Percentiles rank a stretch among this genome's conserved stretches.
phyloP scores from a whole-genome alignment of 2,888 invertebrate species.

The Oeneis ivallda region DNA sequence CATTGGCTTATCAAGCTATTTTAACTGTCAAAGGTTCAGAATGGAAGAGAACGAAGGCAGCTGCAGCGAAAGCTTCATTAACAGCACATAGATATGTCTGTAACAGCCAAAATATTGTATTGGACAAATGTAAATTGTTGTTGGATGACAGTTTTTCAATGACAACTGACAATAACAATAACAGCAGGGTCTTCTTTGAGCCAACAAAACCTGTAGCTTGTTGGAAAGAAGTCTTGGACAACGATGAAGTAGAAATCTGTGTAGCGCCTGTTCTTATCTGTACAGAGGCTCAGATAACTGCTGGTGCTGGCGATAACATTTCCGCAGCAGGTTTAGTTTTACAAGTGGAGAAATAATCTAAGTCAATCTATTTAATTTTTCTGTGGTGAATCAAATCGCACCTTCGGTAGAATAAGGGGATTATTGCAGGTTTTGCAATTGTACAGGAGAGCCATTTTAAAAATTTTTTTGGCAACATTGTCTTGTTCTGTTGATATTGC shows the following conservation, averaged over 20 bases:
- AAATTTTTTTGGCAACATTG: too few relatives aligned
- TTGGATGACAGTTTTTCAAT: conserved; percentile 93
- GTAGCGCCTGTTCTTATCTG: conserved; percentile 93
- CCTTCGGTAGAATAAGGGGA: too few relatives aligned
- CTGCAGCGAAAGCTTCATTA: conserved; percentile 91
- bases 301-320: conserved; percentile 93
- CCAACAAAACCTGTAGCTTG: conserved; percentile 89
- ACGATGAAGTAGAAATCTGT: conserved; percentile 84
- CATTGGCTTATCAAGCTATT: conserved; percentile 93
- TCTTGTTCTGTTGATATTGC: too few relatives aligned
- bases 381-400: conserved; percentile 19
- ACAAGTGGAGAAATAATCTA: conserved; percentile 79
- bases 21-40: conserved; percentile 84
- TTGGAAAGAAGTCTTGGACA: conserved; percentile 86
- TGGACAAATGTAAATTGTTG: conserved; percentile 81
- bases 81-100: conserved; percentile 93
- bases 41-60: conserved; percentile 90
- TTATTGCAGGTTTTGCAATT: too few relatives aligned
- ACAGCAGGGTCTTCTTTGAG: conserved; percentile 84
- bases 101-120: conserved; percentile 82
- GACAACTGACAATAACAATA: conserved; percentile 78
- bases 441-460: too few relatives aligned
- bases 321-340: conserved; percentile 93
- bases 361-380: conserved; percentile 16
- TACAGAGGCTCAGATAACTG: conserved; percentile 89